Conservation (phyloP, 2,113 vertebrate genomes). For the Cichladusa arquata region DNA sequence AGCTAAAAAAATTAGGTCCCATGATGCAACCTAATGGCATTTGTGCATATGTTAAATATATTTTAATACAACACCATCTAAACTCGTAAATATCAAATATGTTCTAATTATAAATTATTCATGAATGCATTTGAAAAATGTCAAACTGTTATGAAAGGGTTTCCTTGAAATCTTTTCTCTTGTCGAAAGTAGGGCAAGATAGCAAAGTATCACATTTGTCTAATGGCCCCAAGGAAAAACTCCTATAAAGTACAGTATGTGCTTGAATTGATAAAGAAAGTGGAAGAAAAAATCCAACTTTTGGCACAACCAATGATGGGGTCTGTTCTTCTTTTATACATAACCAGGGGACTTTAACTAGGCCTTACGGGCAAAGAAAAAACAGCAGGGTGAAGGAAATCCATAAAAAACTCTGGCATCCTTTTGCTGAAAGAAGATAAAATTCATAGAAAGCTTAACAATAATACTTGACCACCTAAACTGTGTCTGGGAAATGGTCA, state of each 20-base stretch:
- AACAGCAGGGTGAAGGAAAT: not conserved
- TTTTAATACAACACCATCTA: not conserved
- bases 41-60: not conserved
- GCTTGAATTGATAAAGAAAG: not conserved
- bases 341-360: not conserved
- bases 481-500: not conserved
- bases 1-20: not conserved
- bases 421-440: not conserved
- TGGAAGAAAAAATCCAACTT: not conserved
- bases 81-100: not conserved
- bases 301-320: not conserved
- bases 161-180: slow-evolving; percentile 6
- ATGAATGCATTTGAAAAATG: not conserved
- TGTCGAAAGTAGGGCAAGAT: not conserved
- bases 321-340: not conserved
- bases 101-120: slow-evolving; percentile 1
- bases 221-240: not conserved
- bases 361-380: not conserved
- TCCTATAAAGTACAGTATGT: not conserved
- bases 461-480: not conserved
- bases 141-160: not conserved
- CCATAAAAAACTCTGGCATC: not conserved
- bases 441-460: not conserved
- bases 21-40: not conserved
- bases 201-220: slow-evolving; percentile 1